Evolutionary conservation across 2,888 invertebrate genomes (phyloP).

Genomic region (Eupithecia vulgata): DNA sequence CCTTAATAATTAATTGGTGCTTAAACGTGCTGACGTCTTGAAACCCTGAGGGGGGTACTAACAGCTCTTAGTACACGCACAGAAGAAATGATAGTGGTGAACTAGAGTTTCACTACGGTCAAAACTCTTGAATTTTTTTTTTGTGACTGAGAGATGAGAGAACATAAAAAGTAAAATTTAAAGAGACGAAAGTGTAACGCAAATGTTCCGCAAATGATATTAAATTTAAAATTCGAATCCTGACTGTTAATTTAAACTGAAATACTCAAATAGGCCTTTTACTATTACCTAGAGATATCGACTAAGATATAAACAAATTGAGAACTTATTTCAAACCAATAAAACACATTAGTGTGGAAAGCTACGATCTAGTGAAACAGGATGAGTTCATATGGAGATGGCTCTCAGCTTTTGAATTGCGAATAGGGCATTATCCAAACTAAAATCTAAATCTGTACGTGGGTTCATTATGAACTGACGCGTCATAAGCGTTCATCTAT

Average conservation of each 20-base stretch:
- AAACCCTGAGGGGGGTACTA: conserved; percentile 69
- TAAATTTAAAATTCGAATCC: background rate
- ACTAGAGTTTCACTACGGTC: background rate
- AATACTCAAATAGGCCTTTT: background rate
- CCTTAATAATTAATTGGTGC: conserved; percentile 83
- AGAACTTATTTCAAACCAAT: background rate
- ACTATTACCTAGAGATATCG: no score
- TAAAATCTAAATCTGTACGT: conserved; percentile 41
- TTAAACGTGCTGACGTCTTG: conserved; percentile 82
- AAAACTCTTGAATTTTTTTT: background rate
- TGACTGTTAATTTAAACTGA: background rate
- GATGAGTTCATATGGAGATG: conserved; percentile 53
- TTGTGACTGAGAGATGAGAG: background rate
- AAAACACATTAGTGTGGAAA: background rate
- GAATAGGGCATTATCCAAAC: conserved; percentile 42
- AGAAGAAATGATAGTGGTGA: conserved; percentile 28
- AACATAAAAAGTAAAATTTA: background rate
- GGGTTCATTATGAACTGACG: conserved; percentile 19
- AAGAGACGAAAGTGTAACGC: background rate
- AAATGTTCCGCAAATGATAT: background rate
- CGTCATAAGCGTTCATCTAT: background rate
- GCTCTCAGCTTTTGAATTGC: conserved; percentile 56
- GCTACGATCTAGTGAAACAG: conserved; percentile 13
- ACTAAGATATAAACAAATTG: background rate
- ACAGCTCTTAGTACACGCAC: conserved; percentile 66